These are phyloP conservation scores for Acheta domesticus DNA, from an alignment of 2,888 invertebrate genomes.

Conservation along the genomic window DNA sequence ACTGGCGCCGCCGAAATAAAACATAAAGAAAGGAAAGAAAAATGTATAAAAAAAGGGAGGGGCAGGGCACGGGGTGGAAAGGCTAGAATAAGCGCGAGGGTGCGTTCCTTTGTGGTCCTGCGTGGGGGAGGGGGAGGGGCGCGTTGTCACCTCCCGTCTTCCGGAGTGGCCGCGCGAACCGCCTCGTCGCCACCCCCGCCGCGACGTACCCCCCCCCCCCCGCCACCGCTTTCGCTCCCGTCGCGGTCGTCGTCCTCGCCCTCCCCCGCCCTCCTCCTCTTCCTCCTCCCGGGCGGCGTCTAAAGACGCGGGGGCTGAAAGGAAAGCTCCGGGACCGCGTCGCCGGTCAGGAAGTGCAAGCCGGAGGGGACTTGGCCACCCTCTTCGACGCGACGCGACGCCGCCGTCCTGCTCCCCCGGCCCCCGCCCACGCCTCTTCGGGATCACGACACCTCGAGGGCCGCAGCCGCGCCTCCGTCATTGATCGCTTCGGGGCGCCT, in stretches of 20 bases:
- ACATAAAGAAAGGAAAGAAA: conserved; percentile 18
- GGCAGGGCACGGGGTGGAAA: not conserved
- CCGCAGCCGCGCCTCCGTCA: not conserved
- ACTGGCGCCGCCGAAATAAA: not conserved
- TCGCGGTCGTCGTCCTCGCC: not conserved
- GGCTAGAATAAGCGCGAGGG: not conserved
- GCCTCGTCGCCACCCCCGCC: not conserved
- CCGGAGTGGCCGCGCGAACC: not conserved
- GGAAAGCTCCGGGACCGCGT: too few species aligned
- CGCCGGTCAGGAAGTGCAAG: too few species aligned
- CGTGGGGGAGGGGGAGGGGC: not conserved
- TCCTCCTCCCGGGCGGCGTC: not conserved
- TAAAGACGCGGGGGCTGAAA: not conserved
- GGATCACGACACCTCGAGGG: too few species aligned
- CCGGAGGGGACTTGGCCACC: too few species aligned
- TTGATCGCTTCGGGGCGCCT: not conserved
- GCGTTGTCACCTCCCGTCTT: not conserved
- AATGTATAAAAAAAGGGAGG: conserved; percentile 18
- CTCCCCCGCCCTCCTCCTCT: not conserved
- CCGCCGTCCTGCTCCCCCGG: too few species aligned
- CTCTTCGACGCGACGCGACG: too few species aligned
- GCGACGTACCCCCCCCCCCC: not conserved
- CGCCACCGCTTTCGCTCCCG: not conserved
- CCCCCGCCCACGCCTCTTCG: too few species aligned
- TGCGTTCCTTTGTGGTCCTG: not conserved